These are phyloP conservation scores for Pyrrhosoma nymphula DNA, from an alignment of 2,888 invertebrate species.

Conservation along the genomic window DNA sequence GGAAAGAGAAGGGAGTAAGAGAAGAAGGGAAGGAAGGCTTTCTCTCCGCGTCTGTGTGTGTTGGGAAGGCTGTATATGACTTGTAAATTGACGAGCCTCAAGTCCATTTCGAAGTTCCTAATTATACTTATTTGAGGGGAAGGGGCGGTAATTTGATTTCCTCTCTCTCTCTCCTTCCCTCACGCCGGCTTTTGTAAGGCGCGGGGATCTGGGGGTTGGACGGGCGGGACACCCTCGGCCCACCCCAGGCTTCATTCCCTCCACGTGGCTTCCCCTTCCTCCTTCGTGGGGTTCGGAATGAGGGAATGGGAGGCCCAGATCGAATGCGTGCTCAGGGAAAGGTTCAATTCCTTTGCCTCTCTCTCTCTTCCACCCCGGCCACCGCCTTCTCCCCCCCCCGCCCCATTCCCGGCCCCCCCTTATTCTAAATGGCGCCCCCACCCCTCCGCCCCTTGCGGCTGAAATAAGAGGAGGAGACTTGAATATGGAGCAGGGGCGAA, in stretches of 20 bases:
- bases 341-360: slow-evolving; percentile 48
- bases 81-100: slow-evolving; percentile 67
- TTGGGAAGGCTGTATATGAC: slow-evolving; percentile 65
- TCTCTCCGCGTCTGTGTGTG: slow-evolving; percentile 15
- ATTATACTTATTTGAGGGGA: slow-evolving; percentile 65
- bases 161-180: slow-evolving; percentile 24
- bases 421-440: not conserved
- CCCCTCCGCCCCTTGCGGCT: not conserved
- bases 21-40: not conserved
- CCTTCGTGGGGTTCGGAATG: not conserved
- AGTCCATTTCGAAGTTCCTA: slow-evolving; percentile 67
- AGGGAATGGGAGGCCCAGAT: not conserved
- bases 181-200: slow-evolving; percentile 48
- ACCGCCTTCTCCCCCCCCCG: not conserved
- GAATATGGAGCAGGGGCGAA: slow-evolving; percentile 27
- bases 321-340: slow-evolving; percentile 59
- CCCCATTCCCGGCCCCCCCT: not conserved
- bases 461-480: slow-evolving; percentile 39
- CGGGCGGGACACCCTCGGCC: not conserved
- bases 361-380: not conserved
- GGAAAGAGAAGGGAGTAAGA: slow-evolving; percentile 21
- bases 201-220: not conserved
- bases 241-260: not conserved
- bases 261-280: not conserved
- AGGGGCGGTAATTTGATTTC: slow-evolving; percentile 66